Evolutionary conservation across 2,888 invertebrate genomes (phyloP).

Genomic region (Drosophila anceps): DNA sequence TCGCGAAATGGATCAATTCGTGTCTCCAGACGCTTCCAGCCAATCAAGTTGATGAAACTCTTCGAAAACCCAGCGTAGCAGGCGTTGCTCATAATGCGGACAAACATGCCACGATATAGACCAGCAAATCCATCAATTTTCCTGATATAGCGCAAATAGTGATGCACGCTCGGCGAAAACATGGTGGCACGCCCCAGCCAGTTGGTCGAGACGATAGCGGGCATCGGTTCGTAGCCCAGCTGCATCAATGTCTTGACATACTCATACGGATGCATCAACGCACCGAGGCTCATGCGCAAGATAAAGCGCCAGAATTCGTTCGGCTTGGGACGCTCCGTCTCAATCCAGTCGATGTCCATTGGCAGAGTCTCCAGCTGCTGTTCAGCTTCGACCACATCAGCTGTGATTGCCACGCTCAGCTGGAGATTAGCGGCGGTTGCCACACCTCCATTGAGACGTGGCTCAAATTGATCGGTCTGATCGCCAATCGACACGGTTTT

Average conservation of each 20-base stretch:
- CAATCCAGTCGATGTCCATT: background rate
- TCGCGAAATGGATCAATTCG: conserved; percentile 1
- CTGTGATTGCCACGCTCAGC: too few species aligned
- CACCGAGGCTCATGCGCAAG: conserved; percentile 37
- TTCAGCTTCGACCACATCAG: background rate
- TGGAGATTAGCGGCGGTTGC: too few species aligned
- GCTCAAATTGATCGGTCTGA: background rate
- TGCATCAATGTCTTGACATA: conserved; percentile 61
- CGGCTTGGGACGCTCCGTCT: conserved; percentile 17
- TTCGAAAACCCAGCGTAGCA: conserved; percentile 8
- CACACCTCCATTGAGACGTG: conserved; percentile 1
- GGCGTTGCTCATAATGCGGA: conserved; percentile 33
- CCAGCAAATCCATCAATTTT: conserved; percentile 48
- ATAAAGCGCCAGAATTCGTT: conserved; percentile 43
- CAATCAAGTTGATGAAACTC: conserved; percentile 25
- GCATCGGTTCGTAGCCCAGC: conserved; percentile 61
- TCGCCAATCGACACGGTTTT: background rate
- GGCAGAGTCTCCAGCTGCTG: background rate
- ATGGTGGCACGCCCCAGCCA: conserved; percentile 24
- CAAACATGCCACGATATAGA: conserved; percentile 54
- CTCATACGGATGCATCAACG: conserved; percentile 53
- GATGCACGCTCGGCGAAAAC: conserved; percentile 48
- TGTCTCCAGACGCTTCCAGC: background rate
- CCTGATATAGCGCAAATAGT: conserved; percentile 51
- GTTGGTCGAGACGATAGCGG: conserved; percentile 11